A percentile compares a stretch with the other conserved stretches of the same genome.
phyloP scores from a whole-genome alignment of 1,140 invertebrate species.

The Drosophila pachea region DNA sequence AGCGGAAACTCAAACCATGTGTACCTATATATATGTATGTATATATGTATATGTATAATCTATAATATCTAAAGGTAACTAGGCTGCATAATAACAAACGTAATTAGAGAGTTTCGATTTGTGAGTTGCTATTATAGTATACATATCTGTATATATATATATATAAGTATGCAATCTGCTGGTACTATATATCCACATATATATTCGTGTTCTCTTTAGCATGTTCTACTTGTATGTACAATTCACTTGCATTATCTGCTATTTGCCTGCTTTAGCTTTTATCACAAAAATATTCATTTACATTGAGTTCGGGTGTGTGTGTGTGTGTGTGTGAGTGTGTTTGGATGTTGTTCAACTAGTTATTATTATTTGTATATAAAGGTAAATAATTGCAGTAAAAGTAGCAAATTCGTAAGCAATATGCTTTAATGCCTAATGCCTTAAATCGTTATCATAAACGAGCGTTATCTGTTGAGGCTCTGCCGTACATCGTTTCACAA shows the following conservation, averaged over 20 bases:
- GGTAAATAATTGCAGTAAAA: constrained; percentile 76
- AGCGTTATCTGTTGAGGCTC: constrained; percentile 10
- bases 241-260: constrained; percentile 63
- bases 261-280: constrained; percentile 55
- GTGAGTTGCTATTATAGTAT: too few relatives aligned
- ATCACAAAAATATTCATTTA: constrained; percentile 72
- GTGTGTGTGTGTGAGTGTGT: constrained; percentile 13
- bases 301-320: constrained; percentile 30
- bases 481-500: constrained; percentile 13
- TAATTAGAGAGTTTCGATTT: too few relatives aligned
- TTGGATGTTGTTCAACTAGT: constrained; percentile 26
- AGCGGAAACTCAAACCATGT: too few relatives aligned
- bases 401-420: constrained; percentile 75
- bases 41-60: too few relatives aligned
- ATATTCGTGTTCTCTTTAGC: constrained; percentile 1
- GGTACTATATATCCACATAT: not conserved
- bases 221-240: constrained; percentile 52
- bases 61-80: too few relatives aligned
- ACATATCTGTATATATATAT: too few relatives aligned
- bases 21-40: too few relatives aligned
- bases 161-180: not conserved
- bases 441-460: constrained; percentile 43
- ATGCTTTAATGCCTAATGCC: constrained; percentile 52
- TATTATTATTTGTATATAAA: constrained; percentile 56
- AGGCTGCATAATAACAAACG: too few relatives aligned